phyloP scores from a whole-genome alignment of 2,797 vertebrate genomes.

The Enteromius anoplus region DNA sequence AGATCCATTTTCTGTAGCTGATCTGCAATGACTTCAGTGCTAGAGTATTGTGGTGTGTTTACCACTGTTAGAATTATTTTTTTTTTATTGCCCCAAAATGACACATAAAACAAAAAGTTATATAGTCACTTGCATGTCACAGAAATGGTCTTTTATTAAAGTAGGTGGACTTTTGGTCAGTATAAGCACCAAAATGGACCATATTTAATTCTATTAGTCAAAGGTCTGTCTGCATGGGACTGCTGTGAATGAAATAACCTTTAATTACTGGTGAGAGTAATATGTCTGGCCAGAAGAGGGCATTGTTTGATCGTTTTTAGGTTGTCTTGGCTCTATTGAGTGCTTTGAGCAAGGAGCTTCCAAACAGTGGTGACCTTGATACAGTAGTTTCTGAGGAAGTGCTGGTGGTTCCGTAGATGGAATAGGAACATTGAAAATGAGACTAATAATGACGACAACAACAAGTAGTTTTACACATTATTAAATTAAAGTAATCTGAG shows the following conservation, averaged over 20 bases:
- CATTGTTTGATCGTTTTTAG: neutral
- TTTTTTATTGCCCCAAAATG: neutral
- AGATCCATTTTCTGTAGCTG: neutral
- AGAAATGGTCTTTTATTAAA: neutral
- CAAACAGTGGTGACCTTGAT: neutral
- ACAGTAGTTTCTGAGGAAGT: neutral
- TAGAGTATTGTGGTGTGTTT: neutral
- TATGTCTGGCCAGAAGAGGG: conserved; percentile 10
- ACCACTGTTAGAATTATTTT: neutral
- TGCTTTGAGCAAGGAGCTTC: neutral
- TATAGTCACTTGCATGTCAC: neutral
- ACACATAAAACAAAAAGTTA: neutral
- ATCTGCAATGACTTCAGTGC: neutral
- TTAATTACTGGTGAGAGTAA: neutral
- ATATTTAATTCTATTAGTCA: neutral
- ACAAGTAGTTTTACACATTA: neutral
- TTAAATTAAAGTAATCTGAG: neutral
- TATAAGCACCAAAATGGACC: neutral
- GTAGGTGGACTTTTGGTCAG: neutral
- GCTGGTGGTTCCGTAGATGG: neutral
- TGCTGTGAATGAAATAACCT: neutral
- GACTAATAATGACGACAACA: neutral
- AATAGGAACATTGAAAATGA: neutral
- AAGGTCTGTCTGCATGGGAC: neutral
- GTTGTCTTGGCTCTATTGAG: neutral